phyloP scores from a whole-genome alignment of 2,888 invertebrate species.

The Timema cristinae region DNA sequence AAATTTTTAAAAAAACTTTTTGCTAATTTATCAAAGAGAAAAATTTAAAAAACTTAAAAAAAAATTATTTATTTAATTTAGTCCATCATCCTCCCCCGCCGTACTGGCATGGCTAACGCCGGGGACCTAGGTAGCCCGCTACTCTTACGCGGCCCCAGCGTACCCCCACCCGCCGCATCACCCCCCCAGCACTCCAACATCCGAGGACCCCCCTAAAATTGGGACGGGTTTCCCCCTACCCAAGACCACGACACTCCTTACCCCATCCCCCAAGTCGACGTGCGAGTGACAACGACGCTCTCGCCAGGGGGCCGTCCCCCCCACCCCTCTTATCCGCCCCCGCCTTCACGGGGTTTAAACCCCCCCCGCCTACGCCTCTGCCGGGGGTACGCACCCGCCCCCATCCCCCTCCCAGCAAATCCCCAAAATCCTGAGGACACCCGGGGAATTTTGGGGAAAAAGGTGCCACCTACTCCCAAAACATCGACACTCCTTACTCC shows the following conservation, averaged over 20 bases:
- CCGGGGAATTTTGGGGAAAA: no score
- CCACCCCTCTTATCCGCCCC: no score
- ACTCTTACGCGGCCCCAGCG: constrained; percentile 9
- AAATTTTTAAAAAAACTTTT: no score
- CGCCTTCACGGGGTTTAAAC: constrained; percentile 31
- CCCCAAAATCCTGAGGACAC: no score
- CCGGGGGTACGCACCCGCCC: constrained; percentile 32
- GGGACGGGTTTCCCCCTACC: constrained; percentile 62
- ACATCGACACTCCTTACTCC: no score
- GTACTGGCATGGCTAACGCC: no score
- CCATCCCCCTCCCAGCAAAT: constrained; percentile 30
- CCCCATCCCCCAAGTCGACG: constrained; percentile 65
- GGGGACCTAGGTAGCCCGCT: no score
- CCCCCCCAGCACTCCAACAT: constrained; percentile 33
- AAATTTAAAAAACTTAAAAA: no score
- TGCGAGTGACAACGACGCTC: constrained; percentile 49
- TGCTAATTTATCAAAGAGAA: no score
- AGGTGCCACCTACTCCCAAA: no score
- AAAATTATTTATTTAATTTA: no score
- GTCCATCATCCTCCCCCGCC: no score
- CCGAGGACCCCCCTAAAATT: constrained; percentile 60
- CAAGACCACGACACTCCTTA: constrained; percentile 67
- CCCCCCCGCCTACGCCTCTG: constrained; percentile 28
- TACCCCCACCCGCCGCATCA: constrained; percentile 35
- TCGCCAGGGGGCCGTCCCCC: constrained; percentile 27